These are phyloP conservation scores for Girardinichthys multiradiatus DNA, from an alignment of 2,113 vertebrate genomes.

Conservation along the genomic window DNA sequence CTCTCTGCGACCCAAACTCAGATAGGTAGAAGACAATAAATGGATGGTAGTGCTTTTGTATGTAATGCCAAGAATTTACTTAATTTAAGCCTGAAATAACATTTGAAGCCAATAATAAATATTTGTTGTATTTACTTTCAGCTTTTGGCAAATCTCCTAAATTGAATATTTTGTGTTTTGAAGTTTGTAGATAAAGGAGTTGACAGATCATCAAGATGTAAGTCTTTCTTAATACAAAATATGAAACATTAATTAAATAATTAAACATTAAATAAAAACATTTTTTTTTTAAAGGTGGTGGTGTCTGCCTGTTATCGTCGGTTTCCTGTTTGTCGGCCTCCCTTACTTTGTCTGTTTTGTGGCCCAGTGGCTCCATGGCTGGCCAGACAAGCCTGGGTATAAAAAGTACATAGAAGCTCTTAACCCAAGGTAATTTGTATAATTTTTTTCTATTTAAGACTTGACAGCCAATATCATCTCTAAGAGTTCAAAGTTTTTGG, in stretches of 20 bases:
- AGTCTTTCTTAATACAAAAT: constrained; percentile 16
- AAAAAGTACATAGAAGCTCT: constrained; percentile 79
- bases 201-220: constrained; percentile 42
- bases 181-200: constrained; percentile 25
- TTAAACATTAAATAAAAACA: neutral
- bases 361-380: constrained; percentile 77
- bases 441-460: neutral
- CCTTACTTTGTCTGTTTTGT: constrained; percentile 73
- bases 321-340: constrained; percentile 67
- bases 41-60: no score
- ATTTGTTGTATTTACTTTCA: neutral
- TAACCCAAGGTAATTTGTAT: constrained; percentile 71
- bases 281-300: constrained; percentile 55
- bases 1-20: no score
- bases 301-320: constrained; percentile 64
- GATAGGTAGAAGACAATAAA: no score
- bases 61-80: neutral
- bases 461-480: neutral
- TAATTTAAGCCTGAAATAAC: neutral
- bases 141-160: neutral
- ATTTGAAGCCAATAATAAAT: neutral
- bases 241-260: neutral
- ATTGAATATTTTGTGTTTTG: neutral
- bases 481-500: neutral
- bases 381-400: constrained; percentile 76